phyloP scores from a whole-genome alignment of 2,113 vertebrate species.

The Gambusia holbrooki region DNA sequence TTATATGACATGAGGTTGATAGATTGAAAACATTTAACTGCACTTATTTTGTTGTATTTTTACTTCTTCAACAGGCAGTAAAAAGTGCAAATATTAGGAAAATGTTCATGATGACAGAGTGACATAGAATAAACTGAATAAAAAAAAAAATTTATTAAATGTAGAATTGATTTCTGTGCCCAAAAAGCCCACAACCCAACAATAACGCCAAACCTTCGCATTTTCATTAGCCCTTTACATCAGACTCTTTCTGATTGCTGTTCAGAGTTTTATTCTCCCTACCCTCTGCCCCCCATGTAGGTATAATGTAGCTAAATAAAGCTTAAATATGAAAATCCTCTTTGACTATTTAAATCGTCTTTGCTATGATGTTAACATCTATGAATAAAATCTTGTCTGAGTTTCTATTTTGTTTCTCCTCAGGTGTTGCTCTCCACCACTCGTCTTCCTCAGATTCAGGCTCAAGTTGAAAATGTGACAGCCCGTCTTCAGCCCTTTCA shows the following conservation, averaged over 20 bases:
- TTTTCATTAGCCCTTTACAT: background rate
- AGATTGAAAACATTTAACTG: no score
- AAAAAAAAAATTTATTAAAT: no score
- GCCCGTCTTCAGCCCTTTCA: slow-evolving; percentile 60
- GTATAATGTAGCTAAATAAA: background rate
- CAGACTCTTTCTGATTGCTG: background rate
- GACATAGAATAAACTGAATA: no score
- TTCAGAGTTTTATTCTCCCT: background rate
- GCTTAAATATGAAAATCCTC: no score
- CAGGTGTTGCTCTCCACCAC: slow-evolving; percentile 52
- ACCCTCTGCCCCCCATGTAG: background rate
- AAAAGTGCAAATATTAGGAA: no score
- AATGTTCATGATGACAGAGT: no score
- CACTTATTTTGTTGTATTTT: no score
- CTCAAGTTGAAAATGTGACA: slow-evolving; percentile 54
- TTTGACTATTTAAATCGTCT: background rate
- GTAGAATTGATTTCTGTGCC: no score
- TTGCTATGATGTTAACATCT: no score
- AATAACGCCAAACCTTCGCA: background rate
- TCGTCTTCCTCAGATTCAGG: slow-evolving; percentile 60
- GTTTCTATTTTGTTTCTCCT: slow-evolving; percentile 1
- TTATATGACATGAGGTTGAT: background rate
- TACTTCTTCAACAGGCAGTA: no score
- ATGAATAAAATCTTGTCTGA: no score
- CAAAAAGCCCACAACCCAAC: background rate